Conservation (phyloP, 2,888 invertebrate genomes). For the Hyles lineata region DNA sequence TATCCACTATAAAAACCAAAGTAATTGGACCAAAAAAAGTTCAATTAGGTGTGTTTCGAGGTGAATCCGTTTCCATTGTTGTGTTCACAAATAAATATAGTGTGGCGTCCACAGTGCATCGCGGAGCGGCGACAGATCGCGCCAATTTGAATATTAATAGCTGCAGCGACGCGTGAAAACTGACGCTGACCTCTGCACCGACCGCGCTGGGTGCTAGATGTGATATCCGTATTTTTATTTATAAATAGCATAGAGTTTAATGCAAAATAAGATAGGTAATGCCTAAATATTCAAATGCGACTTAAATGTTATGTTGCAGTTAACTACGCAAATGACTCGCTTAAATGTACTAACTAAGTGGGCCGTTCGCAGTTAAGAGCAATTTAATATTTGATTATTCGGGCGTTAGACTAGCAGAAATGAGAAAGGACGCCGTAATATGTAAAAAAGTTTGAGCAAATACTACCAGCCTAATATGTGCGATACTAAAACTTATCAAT, state of each 20-base stretch:
- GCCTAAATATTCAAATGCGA: no score
- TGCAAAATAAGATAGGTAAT: no score
- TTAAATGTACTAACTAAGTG: no score
- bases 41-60: constrained; percentile 23
- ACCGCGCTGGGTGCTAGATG: constrained; percentile 44
- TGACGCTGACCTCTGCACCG: constrained; percentile 54
- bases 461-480: no score
- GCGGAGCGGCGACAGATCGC: constrained; percentile 76
- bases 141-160: constrained; percentile 84
- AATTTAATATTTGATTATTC: no score
- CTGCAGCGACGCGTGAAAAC: constrained; percentile 79
- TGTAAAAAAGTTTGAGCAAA: no score
- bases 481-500: no score
- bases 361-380: no score
- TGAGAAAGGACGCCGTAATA: no score
- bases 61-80: constrained; percentile 37
- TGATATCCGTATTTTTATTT: constrained; percentile 27
- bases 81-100: constrained; percentile 70
- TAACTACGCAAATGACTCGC: no score
- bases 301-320: no score
- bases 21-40: constrained; percentile 21
- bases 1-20: not conserved
- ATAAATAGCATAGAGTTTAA: not conserved
- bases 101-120: constrained; percentile 61
- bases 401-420: no score